Base-by-base conservation (phyloP, 2,888 invertebrate species). In the Tenthredo mesomela region DNA sequence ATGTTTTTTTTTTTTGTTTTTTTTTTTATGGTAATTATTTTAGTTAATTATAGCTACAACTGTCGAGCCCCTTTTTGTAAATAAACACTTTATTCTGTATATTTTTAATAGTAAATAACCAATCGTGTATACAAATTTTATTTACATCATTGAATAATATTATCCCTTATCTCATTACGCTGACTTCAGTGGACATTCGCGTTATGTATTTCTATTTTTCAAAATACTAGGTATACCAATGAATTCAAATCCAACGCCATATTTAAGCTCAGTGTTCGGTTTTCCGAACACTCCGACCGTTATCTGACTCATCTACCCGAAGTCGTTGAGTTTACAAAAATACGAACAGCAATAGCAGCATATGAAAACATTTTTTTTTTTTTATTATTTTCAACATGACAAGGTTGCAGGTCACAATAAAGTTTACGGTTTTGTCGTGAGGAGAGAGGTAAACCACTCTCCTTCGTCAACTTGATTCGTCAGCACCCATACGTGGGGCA, bases 41-140 rank as follows among this genome's bases (percentile, higher is more conserved):
- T 80, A 80, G 5, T 4, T 61, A 21, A 78, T 77, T 12, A 54
- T 12, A 54, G 18, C 50, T 12, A n/a, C 54, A 54, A 18, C 15
- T 71, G 54, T 25, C 54, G 54, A 77, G 29, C 37, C 54, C 9
- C 18, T 29, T 29, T n/a, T 77, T 54, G 77, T 77, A 77, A 54
- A 77, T 29, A 77, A 50, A 50, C 77, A 54, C 50, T 54, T 77
- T n/a, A 33, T 54, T 18, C 29, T 77, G 25, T n/a, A 77, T 10
- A 77, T n/a, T 77, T 77, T 33, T 77, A 50, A 77, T 50, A n/a
- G 54, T 77, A 50, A 77, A 77, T 7, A 37, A n/a, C 77, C 77
- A 54, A 77, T 77, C 18, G 29, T 15, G n/a, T 77, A n/a, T n/a
- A 54, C n/a, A n/a, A n/a, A 54, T 54, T n/a, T 54, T n/a, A 54